A percentile compares a stretch with the other conserved stretches of the same genome.
Evolutionary conservation across 2,797 vertebrate genomes (phyloP).

Genomic region (Oryzias sinensis): DNA sequence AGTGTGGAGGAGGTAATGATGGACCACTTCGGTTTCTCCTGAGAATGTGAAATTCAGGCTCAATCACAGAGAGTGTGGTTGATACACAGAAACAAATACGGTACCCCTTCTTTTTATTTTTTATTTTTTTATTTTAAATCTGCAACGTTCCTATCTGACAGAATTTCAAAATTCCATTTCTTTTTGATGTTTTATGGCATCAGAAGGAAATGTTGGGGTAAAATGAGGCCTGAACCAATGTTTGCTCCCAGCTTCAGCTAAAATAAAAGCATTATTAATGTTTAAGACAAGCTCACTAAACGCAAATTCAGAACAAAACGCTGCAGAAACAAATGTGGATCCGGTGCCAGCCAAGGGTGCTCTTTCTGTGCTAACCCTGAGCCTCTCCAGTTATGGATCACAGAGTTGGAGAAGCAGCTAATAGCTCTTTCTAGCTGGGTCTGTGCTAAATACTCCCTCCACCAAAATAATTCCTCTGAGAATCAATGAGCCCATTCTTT

Average conservation of each 20-base stretch:
- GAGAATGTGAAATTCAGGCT: conserved; percentile 66
- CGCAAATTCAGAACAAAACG: conserved; percentile 39
- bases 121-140: neutral
- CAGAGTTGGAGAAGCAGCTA: conserved; percentile 82
- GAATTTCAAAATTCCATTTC: neutral
- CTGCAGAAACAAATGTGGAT: conserved; percentile 54
- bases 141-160: neutral
- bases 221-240: conserved; percentile 8
- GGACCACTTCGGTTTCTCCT: conserved; percentile 77
- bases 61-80: conserved; percentile 43
- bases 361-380: conserved; percentile 78
- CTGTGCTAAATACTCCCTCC: conserved; percentile 81
- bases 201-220: conserved; percentile 1
- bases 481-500: conserved; percentile 88
- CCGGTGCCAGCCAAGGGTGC: conserved; percentile 72
- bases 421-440: conserved; percentile 79
- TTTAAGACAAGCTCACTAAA: conserved; percentile 18
- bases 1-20: conserved; percentile 76
- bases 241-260: conserved; percentile 12
- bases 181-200: neutral
- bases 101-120: conserved; percentile 6
- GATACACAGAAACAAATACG: conserved; percentile 20
- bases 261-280: conserved; percentile 13
- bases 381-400: conserved; percentile 83
- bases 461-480: conserved; percentile 85